These are phyloP conservation scores for Hypercompe scribonia DNA, from an alignment of 2,888 invertebrate species.

Conservation along the genomic window DNA sequence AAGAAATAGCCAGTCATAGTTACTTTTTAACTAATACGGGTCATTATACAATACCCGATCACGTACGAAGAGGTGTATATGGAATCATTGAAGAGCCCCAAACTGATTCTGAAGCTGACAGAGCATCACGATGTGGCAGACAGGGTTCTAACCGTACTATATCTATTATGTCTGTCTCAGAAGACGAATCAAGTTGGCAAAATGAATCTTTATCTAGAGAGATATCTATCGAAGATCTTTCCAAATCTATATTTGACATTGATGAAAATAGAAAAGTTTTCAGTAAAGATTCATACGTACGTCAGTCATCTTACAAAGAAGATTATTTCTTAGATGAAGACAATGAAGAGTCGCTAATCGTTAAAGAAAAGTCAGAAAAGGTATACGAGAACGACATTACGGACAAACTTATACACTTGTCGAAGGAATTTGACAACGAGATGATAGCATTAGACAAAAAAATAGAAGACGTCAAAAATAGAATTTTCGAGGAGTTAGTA, in stretches of 20 bases:
- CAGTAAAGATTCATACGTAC: constrained; percentile 80
- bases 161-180: constrained; percentile 89
- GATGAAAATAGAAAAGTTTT: constrained; percentile 83
- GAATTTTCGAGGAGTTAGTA: constrained; percentile 80
- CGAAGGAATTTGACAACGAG: constrained; percentile 80
- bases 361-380: constrained; percentile 78
- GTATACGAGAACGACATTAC: constrained; percentile 82
- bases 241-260: constrained; percentile 83
- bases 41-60: constrained; percentile 78
- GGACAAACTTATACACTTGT: constrained; percentile 79
- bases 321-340: constrained; percentile 77
- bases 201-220: constrained; percentile 86
- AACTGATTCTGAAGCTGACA: constrained; percentile 84
- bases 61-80: constrained; percentile 77
- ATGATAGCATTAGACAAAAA: constrained; percentile 68
- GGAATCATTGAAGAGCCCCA: constrained; percentile 84
- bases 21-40: constrained; percentile 86
- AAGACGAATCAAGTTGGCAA: constrained; percentile 87
- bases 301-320: constrained; percentile 83
- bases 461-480: constrained; percentile 76
- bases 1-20: constrained; percentile 88
- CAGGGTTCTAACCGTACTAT: constrained; percentile 82
- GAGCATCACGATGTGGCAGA: constrained; percentile 64
- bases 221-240: constrained; percentile 86
- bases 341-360: constrained; percentile 75